Evolutionary conservation across 2,113 vertebrate species (phyloP), one percentile per base, ranked within the genome.

Genomic region (Salvelinus fontinalis): DNA sequence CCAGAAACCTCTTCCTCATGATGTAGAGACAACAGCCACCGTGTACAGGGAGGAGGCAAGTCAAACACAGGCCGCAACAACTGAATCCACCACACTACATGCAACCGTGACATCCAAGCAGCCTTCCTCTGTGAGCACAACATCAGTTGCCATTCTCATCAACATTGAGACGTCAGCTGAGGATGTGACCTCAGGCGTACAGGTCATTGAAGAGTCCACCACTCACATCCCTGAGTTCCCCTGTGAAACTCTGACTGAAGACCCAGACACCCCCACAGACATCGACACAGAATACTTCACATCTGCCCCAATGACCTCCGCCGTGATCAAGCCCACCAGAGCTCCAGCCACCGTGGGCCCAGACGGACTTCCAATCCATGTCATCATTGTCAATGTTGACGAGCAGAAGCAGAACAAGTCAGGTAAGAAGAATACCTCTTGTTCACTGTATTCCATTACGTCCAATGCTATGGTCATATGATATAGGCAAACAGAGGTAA

Each of bases 361-460:
- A 70, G 89, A 89, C 84, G 89, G 89, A 81, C 78, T 85, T 31
- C 79, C 88, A 74, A 86, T 92, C 85, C 93, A 91, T 88, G 74
- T 94, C 75, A 94, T 90, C 86, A 85, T 95, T 92, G 90, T 95
- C 91, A 85, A 87, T 85, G 78, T 93, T 80, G 81, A 90, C 79
- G 84, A 92, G 86, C 76, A 74, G 90, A 91, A 89, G 85, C 82
- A 86, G 72, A 95, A 95, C 85, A 87, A 90, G 81, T 95, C 96
- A 95, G 96, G 97, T 97, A 96, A 95, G 94, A 73, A 14, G 68
- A 34, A 87, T 75, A 54, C 91, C 92, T 93, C 64, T 80, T 90
- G 1, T 20, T 39, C 7, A 3, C 29, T 20, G 1, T 4, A 39
- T 66, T 66, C 22, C 8, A 64, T 64, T 64, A 22, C 5, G 3